Conservation (phyloP, 1,140 invertebrate genomes). For the Eurosta solidaginis region DNA sequence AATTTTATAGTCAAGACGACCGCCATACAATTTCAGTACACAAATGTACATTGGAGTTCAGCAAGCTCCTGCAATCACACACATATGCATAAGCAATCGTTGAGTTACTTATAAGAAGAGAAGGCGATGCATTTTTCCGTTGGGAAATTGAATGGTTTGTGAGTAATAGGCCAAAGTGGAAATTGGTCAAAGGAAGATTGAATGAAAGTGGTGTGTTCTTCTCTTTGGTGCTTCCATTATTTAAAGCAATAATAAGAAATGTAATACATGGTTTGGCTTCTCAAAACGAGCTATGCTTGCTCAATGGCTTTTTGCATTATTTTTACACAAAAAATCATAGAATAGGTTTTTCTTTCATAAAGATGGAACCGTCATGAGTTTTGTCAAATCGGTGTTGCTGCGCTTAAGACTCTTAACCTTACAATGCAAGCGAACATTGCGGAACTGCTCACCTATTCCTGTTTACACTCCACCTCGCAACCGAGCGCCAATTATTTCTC, state of each 20-base stretch:
- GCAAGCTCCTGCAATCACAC: neutral
- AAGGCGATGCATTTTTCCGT: neutral
- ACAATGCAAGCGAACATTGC: too few species aligned
- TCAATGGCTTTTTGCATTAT: neutral
- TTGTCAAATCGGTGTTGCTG: too few species aligned
- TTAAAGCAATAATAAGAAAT: neutral
- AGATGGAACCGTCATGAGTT: too few species aligned
- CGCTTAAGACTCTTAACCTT: too few species aligned
- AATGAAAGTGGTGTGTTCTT: neutral
- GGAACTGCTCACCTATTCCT: too few species aligned
- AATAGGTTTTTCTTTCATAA: too few species aligned
- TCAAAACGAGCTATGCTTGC: neutral
- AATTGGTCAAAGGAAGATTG: neutral
- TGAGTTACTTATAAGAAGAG: neutral
- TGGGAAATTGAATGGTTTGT: neutral
- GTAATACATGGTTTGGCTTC: neutral
- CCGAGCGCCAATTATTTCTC: too few species aligned
- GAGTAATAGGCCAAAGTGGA: neutral
- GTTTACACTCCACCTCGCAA: too few species aligned
- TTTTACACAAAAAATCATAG: neutral
- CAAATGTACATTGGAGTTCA: neutral
- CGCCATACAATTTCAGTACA: neutral
- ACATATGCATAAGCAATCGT: neutral
- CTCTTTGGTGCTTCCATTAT: neutral
- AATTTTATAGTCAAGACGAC: conserved; percentile 24